Evolutionary conservation across 2,113 vertebrate genomes (phyloP).

Genomic region (Orthonyx spaldingii): DNA sequence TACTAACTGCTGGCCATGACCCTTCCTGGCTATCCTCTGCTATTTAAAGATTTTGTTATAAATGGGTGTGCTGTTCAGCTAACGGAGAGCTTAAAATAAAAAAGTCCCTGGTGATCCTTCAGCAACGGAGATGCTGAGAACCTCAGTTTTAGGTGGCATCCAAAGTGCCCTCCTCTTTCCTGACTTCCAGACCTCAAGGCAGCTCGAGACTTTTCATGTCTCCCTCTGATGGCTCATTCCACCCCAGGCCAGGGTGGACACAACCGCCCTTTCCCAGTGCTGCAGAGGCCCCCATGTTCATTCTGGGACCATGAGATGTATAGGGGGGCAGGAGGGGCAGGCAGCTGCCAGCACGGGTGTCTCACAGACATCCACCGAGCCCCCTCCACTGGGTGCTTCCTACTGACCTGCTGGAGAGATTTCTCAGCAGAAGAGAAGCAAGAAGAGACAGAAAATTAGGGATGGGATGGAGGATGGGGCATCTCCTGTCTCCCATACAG

Average conservation of each 20-base stretch:
- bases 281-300: background rate
- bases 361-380: accelerated
- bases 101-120: background rate
- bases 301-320: accelerated
- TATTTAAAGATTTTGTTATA: constrained; percentile 12
- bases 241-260: background rate
- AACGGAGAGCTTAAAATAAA: constrained; percentile 3
- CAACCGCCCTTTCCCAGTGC: background rate
- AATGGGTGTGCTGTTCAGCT: background rate
- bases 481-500: background rate
- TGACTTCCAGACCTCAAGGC: background rate
- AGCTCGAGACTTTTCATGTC: accelerated
- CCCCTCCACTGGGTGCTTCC: background rate
- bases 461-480: background rate
- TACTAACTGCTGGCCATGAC: background rate
- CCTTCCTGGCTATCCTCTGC: background rate
- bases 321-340: background rate
- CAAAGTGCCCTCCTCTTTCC: background rate
- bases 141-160: background rate
- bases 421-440: background rate
- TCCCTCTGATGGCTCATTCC: background rate
- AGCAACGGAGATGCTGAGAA: background rate
- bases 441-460: background rate
- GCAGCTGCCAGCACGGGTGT: background rate
- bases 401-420: background rate